These are phyloP conservation scores for Thymallus thymallus DNA, from an alignment of 2,113 vertebrate species.

Conservation along the genomic window DNA sequence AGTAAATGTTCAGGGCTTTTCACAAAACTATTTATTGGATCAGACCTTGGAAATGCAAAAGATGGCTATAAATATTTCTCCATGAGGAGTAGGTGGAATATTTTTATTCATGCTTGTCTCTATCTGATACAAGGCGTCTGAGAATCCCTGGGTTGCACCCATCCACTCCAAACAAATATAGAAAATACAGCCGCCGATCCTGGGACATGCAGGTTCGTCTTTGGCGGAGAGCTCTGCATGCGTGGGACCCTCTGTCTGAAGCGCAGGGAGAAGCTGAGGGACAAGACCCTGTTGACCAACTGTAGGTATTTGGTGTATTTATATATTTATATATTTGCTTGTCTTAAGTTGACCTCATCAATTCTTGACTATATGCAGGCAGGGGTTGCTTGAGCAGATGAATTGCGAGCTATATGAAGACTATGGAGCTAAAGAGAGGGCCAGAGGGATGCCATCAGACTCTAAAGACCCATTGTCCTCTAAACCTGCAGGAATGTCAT, in stretches of 20 bases:
- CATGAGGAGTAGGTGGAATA: too few species aligned
- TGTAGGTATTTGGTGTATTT: constrained; percentile 58
- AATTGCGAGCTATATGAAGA: constrained; percentile 59
- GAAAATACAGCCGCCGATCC: constrained; percentile 81
- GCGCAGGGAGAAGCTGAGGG: constrained; percentile 8
- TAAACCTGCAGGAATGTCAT: constrained; percentile 7
- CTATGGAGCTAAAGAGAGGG: constrained; percentile 31
- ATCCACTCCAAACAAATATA: constrained; percentile 83
- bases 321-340: too few species aligned
- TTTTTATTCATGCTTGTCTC: too few species aligned
- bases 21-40: too few species aligned
- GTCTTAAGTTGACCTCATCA: not conserved
- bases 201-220: constrained; percentile 88
- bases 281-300: constrained; percentile 69
- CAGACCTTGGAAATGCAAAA: too few species aligned
- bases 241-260: constrained; percentile 77
- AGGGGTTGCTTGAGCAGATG: constrained; percentile 68
- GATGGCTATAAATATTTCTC: too few species aligned
- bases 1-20: too few species aligned
- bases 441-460: constrained; percentile 40
- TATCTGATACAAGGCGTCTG: constrained; percentile 60
- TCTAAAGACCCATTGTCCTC: constrained; percentile 45
- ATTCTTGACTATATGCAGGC: constrained; percentile 53
- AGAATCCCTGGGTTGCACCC: constrained; percentile 78
- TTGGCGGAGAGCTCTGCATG: constrained; percentile 81